Percentiles rank a stretch among this genome's conserved stretches.
phyloP scores from a whole-genome alignment of 2,113 vertebrate species.

The Epinephelus cyanopodus region DNA sequence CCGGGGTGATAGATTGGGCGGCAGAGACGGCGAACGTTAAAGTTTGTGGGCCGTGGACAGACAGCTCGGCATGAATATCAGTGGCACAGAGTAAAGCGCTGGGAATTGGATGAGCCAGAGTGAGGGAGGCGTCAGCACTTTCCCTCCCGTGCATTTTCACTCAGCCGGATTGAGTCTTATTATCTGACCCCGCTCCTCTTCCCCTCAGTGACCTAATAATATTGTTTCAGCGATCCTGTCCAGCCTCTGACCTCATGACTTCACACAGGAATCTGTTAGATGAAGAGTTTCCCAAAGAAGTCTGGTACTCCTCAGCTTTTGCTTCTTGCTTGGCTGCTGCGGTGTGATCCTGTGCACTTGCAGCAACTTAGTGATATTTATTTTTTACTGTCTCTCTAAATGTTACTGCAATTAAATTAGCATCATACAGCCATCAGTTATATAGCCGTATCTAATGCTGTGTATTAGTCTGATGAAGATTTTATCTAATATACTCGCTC shows the following conservation, averaged over 20 bases:
- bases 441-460: slow-evolving; percentile 19
- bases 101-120: slow-evolving; percentile 76
- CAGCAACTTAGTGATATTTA: slow-evolving; percentile 31
- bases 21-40: slow-evolving; percentile 73
- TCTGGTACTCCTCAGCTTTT: slow-evolving; percentile 29
- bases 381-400: slow-evolving; percentile 40
- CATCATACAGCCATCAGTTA: slow-evolving; percentile 30
- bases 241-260: slow-evolving; percentile 75
- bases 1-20: slow-evolving; percentile 75
- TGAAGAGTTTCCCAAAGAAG: slow-evolving; percentile 52
- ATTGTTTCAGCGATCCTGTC: slow-evolving; percentile 80
- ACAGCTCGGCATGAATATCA: slow-evolving; percentile 82
- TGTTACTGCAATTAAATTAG: slow-evolving; percentile 35
- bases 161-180: slow-evolving; percentile 82
- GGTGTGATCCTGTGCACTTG: not conserved
- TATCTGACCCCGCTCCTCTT: slow-evolving; percentile 78
- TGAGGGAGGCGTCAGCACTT: slow-evolving; percentile 81
- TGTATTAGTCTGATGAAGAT: slow-evolving; percentile 48
- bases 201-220: slow-evolving; percentile 80
- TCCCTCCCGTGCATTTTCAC: slow-evolving; percentile 79
- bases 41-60: slow-evolving; percentile 85
- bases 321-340: not conserved
- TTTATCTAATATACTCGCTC: slow-evolving; percentile 23
- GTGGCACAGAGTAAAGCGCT: slow-evolving; percentile 61
- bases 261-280: slow-evolving; percentile 65